Evolutionary conservation across 2,888 invertebrate genomes (phyloP).

Genomic region (Pachydiplax longipennis): DNA sequence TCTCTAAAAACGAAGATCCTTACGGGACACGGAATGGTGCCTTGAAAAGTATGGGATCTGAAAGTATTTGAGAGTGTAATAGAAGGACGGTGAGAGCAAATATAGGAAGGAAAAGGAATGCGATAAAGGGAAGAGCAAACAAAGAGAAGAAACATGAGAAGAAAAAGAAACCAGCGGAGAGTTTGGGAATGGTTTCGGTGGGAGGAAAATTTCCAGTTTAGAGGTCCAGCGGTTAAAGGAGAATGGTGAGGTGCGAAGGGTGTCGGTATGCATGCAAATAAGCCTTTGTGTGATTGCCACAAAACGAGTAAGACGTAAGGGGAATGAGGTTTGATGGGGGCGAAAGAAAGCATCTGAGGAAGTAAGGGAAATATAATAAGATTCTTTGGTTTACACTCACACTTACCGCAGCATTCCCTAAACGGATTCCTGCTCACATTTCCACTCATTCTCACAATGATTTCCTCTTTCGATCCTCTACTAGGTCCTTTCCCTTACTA

Average conservation of each 20-base stretch:
- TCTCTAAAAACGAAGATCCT: too few species aligned
- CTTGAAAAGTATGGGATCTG: too few species aligned
- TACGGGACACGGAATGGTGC: too few species aligned
- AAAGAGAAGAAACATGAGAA: background rate
- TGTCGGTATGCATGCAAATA: slow-evolving; percentile 44
- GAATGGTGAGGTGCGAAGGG: background rate
- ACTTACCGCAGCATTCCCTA: slow-evolving; percentile 5
- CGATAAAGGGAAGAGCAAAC: background rate
- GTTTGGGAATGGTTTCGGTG: background rate
- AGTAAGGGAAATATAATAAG: slow-evolving; percentile 5
- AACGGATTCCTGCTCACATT: background rate
- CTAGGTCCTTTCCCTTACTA: background rate
- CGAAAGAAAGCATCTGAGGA: background rate
- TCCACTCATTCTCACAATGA: background rate
- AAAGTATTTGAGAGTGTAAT: too few species aligned
- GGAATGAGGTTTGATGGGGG: background rate
- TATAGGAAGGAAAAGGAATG: background rate
- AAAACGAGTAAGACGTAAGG: background rate
- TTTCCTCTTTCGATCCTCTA: background rate
- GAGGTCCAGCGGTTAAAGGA: background rate
- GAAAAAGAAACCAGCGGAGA: background rate
- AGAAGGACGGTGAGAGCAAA: too few species aligned
- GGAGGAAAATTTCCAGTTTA: slow-evolving; percentile 10
- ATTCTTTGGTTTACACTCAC: slow-evolving; percentile 41
- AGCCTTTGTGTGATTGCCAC: slow-evolving; percentile 39